Evolutionary conservation across 1,140 invertebrate species (phyloP), one percentile per base, ranked within the genome.

Genomic region (Globodera ellingtonae): DNA sequence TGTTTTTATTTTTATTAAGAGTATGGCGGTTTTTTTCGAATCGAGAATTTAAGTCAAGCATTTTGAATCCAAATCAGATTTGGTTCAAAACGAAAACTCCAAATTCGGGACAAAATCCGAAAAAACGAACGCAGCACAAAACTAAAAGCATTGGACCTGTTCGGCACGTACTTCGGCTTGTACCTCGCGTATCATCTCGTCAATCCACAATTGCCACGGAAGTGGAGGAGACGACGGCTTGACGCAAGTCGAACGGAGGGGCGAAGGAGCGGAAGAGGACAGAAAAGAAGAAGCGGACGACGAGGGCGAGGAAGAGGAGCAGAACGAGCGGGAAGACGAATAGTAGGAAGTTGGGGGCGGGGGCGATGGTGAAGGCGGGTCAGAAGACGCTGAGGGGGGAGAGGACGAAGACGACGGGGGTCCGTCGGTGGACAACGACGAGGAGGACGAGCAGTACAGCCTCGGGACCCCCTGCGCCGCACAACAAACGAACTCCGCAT

Each of bases 201-300:
- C 83, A 9, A 84, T 75, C 59, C 67, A 86, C 21, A 84, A 56
- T 46, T 84, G 46, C 83, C 83, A 84, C 47, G 44, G 56, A 62
- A 62, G 56, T 15, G 56, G 56, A 62, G 56, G 18, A 18, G 18
- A 35, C 35, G 35, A 35, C 35, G 35, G 35, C 35, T 35, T 35
- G 71, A 13, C 44, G 71, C 71, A 69, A 21, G 44, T n/a, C 3
- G 71, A 21, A n/a, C 13, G 44, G 65, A 69, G 71, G n/a, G 71
- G 71, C 71, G 13, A 15, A 15, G 3, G 13, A 3, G 59, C 13
- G 59, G 59, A 44, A 44, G 35, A 6, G 67, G n/a, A 10, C 66
- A 7, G 10, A 18, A 10, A 18, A 47, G 35, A 21, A 44, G 67
- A 44, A 9, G 35, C 10, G 10, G 67, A 15, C 15, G 9, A n/a